Percentiles rank a stretch among this genome's conserved stretches.
Evolutionary conservation across 2,797 vertebrate species (phyloP).

Genomic region (Sebastes oblongus): DNA sequence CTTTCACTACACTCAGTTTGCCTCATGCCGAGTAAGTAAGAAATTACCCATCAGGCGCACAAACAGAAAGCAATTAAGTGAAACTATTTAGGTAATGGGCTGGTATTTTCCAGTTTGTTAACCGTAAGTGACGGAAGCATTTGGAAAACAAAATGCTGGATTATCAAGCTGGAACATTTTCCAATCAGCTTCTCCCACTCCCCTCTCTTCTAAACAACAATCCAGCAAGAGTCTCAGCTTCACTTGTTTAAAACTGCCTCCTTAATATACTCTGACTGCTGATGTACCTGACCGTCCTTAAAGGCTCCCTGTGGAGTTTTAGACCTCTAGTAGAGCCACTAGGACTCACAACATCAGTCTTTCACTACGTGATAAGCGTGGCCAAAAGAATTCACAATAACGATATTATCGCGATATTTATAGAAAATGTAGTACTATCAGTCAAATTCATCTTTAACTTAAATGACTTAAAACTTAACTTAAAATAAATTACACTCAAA

Average conservation of each 20-base stretch:
- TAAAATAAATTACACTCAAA: background rate
- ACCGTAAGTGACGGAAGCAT: slow-evolving; percentile 29
- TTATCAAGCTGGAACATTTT: slow-evolving; percentile 43
- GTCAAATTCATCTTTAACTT: background rate
- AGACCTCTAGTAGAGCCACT: background rate
- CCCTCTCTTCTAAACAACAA: background rate
- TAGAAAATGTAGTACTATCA: background rate
- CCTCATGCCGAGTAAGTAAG: background rate
- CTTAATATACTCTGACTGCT: slow-evolving; percentile 7
- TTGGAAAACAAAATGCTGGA: slow-evolving; percentile 39
- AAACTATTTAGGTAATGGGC: slow-evolving; percentile 40
- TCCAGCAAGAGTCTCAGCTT: background rate
- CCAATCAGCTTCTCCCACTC: slow-evolving; percentile 31
- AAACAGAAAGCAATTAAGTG: slow-evolving; percentile 42
- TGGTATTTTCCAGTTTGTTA: slow-evolving; percentile 46
- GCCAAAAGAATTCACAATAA: background rate
- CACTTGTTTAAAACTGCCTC: background rate
- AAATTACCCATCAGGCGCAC: slow-evolving; percentile 24
- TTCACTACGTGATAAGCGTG: background rate
- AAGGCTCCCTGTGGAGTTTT: slow-evolving; percentile 6
- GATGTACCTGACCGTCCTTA: background rate
- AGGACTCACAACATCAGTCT: background rate
- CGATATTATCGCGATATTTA: background rate
- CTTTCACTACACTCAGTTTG: background rate
- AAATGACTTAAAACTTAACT: too few relatives aligned